These are phyloP conservation scores for Seriola dumerili DNA, from an alignment of 2,113 vertebrate species.

Conservation along the genomic window DNA sequence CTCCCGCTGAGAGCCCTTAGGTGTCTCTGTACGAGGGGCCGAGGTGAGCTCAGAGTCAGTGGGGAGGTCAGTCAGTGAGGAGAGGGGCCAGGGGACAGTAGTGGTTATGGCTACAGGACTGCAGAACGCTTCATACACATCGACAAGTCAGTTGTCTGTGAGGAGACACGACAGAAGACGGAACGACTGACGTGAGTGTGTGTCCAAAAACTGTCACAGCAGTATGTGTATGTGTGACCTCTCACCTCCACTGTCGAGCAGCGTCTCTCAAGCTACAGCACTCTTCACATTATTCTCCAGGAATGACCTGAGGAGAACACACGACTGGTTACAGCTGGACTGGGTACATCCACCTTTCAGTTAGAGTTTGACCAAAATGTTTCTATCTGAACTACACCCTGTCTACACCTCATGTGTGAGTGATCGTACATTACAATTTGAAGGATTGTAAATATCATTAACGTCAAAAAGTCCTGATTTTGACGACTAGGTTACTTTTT, in stretches of 20 bases:
- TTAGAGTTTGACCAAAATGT: too few relatives aligned
- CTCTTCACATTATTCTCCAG: constrained; percentile 83
- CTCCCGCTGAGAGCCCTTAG: constrained; percentile 13
- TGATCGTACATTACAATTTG: too few relatives aligned
- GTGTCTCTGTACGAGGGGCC: constrained; percentile 27
- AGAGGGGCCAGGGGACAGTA: constrained; percentile 74
- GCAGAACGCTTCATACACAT: constrained; percentile 61
- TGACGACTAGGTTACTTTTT: too few relatives aligned
- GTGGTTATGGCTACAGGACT: constrained; percentile 71
- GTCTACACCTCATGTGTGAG: too few relatives aligned
- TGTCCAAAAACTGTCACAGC: not conserved
- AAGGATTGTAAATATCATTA: too few relatives aligned
- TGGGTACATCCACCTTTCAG: not conserved
- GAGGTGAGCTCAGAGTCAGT: not conserved
- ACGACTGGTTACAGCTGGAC: not conserved
- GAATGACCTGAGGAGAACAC: constrained; percentile 73
- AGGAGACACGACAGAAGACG: not conserved
- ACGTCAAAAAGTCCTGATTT: too few relatives aligned
- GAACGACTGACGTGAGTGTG: not conserved
- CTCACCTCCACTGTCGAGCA: constrained; percentile 71
- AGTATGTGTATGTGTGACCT: too few relatives aligned
- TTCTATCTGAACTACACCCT: too few relatives aligned
- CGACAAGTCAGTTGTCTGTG: constrained; percentile 55
- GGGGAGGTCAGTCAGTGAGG: constrained; percentile 60
- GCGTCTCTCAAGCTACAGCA: constrained; percentile 58